Evolutionary conservation across 2,888 invertebrate genomes (phyloP).

Genomic region (Dendrolimus pini): DNA sequence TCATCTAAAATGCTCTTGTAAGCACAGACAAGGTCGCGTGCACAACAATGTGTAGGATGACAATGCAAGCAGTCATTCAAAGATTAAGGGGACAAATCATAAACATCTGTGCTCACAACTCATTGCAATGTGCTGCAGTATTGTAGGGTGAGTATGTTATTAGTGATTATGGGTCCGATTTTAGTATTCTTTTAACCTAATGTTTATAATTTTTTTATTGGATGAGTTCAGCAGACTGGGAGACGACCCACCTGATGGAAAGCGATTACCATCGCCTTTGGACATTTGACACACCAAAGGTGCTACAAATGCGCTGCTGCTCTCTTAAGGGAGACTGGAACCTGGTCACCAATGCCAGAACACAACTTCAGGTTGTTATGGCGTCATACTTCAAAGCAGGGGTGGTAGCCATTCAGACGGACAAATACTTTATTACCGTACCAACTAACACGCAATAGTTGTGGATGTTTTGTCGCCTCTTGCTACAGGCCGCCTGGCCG

Average conservation of each 20-base stretch:
- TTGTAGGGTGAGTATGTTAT: conserved; percentile 7
- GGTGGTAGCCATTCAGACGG: too few species aligned
- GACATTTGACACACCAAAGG: neutral
- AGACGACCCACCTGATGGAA: neutral
- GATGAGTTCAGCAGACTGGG: neutral
- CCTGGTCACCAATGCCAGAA: neutral
- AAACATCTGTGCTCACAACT: conserved; percentile 30
- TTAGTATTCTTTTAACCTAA: too few species aligned
- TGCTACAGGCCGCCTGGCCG: too few species aligned
- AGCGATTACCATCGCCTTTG: neutral
- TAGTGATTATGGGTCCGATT: too few species aligned
- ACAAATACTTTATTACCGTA: too few species aligned
- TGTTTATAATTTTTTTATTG: neutral
- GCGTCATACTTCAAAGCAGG: too few species aligned
- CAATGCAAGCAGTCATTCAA: neutral
- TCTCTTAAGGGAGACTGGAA: neutral
- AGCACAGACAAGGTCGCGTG: neutral
- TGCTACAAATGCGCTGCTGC: neutral
- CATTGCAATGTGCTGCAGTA: conserved; percentile 19
- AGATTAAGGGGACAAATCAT: conserved; percentile 22
- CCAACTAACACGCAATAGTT: too few species aligned
- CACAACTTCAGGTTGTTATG: too few species aligned
- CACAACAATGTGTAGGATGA: neutral
- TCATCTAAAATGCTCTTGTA: neutral
- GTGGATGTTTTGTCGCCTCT: too few species aligned